Conservation (phyloP, 1,140 invertebrate genomes). For the Heliconius nattereri region DNA sequence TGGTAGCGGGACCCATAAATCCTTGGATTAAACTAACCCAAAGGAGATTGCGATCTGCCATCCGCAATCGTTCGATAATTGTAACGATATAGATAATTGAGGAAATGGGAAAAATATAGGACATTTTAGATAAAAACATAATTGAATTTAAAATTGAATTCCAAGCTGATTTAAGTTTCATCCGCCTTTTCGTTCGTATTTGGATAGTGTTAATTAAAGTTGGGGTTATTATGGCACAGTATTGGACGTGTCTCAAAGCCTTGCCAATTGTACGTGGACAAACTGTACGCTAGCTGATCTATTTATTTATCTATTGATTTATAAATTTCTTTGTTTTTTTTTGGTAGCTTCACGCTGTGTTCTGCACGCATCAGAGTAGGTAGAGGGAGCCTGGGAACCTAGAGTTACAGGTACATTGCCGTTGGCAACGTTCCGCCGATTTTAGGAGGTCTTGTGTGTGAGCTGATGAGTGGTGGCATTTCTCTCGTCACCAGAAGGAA, state of each 20-base stretch:
- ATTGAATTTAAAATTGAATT: slow-evolving; percentile 41
- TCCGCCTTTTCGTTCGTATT: slow-evolving; percentile 16
- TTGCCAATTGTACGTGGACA: background rate
- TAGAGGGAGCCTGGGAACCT: too few relatives aligned
- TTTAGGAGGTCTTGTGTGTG: too few relatives aligned
- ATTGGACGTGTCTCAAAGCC: background rate
- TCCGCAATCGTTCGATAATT: slow-evolving; percentile 66
- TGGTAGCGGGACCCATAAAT: slow-evolving; percentile 63
- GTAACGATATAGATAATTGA: slow-evolving; percentile 64
- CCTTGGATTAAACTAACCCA: slow-evolving; percentile 71
- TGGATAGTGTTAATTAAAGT: slow-evolving; percentile 6
- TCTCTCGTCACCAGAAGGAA: too few relatives aligned
- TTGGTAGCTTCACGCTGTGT: too few relatives aligned
- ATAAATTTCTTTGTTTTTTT: background rate
- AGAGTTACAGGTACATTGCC: too few relatives aligned
- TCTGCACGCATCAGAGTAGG: too few relatives aligned
- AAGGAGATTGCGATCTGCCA: slow-evolving; percentile 69
- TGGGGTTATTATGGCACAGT: background rate
- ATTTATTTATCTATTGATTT: background rate
- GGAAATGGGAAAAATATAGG: slow-evolving; percentile 58
- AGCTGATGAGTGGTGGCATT: too few relatives aligned
- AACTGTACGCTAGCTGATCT: background rate
- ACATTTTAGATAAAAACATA: slow-evolving; percentile 38
- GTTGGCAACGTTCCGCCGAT: too few relatives aligned
- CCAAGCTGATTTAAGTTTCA: background rate